Evolutionary conservation across 2,797 vertebrate species (phyloP).

Genomic region (Lithobates pipiens): DNA sequence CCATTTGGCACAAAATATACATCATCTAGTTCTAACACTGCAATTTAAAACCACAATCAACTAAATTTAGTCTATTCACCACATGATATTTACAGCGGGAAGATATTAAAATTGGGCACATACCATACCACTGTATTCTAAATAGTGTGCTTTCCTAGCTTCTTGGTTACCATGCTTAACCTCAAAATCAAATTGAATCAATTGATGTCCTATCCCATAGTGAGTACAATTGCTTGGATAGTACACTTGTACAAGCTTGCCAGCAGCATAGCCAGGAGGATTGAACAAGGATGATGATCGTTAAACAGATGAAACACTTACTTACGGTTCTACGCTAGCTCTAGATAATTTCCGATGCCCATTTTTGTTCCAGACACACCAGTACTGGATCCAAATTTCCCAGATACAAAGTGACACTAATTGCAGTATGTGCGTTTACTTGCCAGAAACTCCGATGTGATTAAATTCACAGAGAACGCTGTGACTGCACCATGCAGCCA

Average conservation of each 20-base stretch:
- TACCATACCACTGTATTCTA: conserved; percentile 9
- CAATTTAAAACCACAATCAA: not conserved
- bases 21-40: not conserved
- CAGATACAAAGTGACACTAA: conserved; percentile 62
- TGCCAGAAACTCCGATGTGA: conserved; percentile 52
- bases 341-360: conserved; percentile 46
- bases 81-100: not conserved
- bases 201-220: conserved; percentile 51
- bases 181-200: conserved; percentile 47
- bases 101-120: conserved; percentile 1
- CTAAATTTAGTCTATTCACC: conserved; percentile 2
- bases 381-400: conserved; percentile 51
- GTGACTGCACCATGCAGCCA: conserved; percentile 31
- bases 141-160: conserved; percentile 32
- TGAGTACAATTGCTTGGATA: conserved; percentile 48
- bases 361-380: conserved; percentile 45
- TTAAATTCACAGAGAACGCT: conserved; percentile 42
- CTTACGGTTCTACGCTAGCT: conserved; percentile 53
- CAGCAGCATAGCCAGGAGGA: conserved; percentile 55
- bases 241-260: conserved; percentile 40
- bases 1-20: conserved; percentile 10
- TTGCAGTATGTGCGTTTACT: conserved; percentile 46
- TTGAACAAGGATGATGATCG: conserved; percentile 61
- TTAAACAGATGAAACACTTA: conserved; percentile 60
- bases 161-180: conserved; percentile 44